Percentiles rank a stretch among this genome's conserved stretches.
These are phyloP conservation scores for Euwallacea fornicatus DNA, from an alignment of 1,140 invertebrate genomes.

Conservation along the genomic window DNA sequence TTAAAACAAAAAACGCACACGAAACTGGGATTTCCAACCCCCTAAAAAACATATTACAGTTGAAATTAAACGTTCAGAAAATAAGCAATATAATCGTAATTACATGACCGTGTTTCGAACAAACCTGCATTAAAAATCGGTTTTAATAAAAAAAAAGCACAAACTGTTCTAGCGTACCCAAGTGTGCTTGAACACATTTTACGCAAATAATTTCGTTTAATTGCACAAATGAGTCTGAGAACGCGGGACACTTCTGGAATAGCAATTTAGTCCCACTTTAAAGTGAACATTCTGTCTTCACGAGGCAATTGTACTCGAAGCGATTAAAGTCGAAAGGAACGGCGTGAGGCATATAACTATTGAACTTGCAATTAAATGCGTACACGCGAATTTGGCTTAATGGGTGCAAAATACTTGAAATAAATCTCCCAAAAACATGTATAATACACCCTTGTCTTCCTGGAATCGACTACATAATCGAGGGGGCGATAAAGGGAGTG, in stretches of 20 bases:
- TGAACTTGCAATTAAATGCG: too few species aligned
- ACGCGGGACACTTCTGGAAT: conserved; percentile 1
- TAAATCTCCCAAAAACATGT: too few species aligned
- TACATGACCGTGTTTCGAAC: too few species aligned
- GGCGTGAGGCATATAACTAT: not conserved
- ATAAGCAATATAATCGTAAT: too few species aligned
- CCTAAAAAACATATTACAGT: not conserved
- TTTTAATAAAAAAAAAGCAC: not conserved
- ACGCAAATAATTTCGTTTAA: conserved; percentile 8
- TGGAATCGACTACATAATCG: conserved; percentile 4
- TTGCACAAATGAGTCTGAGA: not conserved
- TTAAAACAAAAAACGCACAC: not conserved
- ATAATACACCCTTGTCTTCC: too few species aligned
- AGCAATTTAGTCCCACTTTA: conserved; percentile 1
- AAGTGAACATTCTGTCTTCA: conserved; percentile 5
- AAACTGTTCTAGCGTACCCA: not conserved
- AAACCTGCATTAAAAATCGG: not conserved
- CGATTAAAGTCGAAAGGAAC: not conserved
- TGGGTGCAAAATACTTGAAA: too few species aligned
- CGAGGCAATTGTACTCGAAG: not conserved
- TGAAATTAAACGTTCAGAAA: too few species aligned
- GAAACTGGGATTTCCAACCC: not conserved
- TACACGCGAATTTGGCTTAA: too few species aligned
- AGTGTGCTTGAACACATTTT: not conserved
- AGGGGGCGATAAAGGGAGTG: conserved; percentile 25